Evolutionary conservation across 2,113 vertebrate species (phyloP).

Genomic region (Centrocercus urophasianus): DNA sequence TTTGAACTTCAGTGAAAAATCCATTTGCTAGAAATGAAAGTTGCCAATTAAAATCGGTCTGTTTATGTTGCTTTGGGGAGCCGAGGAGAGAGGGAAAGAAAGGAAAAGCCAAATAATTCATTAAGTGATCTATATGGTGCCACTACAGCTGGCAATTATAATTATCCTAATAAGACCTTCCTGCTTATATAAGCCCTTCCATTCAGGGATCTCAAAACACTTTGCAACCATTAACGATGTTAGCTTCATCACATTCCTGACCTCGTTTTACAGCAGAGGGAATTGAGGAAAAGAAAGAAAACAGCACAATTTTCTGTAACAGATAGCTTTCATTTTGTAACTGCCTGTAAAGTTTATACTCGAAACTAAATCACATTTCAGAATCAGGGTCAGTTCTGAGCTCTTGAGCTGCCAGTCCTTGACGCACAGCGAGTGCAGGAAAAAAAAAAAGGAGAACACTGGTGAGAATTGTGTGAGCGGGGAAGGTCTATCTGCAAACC

Average conservation of each 20-base stretch:
- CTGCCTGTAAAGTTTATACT: not conserved
- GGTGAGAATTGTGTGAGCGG: not conserved
- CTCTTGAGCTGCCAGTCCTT: not conserved
- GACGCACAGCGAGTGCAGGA: not conserved
- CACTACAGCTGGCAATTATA: conserved; percentile 38
- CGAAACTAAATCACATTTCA: not conserved
- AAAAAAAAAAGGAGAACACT: not conserved
- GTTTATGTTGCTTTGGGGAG: conserved; percentile 45
- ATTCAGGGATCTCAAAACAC: conserved; percentile 52
- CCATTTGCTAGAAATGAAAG: conserved; percentile 23
- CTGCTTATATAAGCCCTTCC: conserved; percentile 34
- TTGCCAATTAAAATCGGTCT: conserved; percentile 54
- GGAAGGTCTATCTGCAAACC: not conserved
- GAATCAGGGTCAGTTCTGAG: not conserved
- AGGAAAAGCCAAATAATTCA: conserved; percentile 55
- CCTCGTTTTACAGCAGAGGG: conserved; percentile 29
- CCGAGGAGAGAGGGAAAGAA: not conserved
- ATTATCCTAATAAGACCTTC: conserved; percentile 60
- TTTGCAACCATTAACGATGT: conserved; percentile 61
- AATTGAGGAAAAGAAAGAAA: conserved; percentile 47
- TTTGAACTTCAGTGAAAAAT: conserved; percentile 8
- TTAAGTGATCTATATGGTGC: conserved; percentile 54
- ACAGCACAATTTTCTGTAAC: conserved; percentile 15
- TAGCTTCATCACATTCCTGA: conserved; percentile 44
- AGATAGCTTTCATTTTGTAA: conserved; percentile 2